Evolutionary conservation across 2,797 vertebrate species (phyloP).

Genomic region (Dipus sagitta): DNA sequence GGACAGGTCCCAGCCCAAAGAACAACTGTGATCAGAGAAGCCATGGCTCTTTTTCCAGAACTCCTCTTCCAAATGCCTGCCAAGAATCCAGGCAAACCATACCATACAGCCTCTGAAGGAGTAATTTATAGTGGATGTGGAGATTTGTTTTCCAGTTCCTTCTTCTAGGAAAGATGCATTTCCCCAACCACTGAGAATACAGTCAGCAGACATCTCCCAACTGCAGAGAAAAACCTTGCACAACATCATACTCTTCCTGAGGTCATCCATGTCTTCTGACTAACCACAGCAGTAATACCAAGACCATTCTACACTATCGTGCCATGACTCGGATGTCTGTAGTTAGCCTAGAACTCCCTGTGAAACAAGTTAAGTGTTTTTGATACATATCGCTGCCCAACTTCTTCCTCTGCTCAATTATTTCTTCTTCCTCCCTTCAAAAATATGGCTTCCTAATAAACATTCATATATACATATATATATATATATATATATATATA

Average conservation of each 20-base stretch:
- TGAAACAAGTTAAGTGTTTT: not conserved
- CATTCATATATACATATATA: too few species aligned
- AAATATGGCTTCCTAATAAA: too few species aligned
- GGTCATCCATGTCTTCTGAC: not conserved
- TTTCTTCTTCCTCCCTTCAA: not conserved
- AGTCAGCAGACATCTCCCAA: not conserved
- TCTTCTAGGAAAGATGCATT: not conserved
- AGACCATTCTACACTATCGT: not conserved
- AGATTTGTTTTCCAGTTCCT: not conserved
- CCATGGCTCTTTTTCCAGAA: not conserved
- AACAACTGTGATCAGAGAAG: not conserved
- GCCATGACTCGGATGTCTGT: not conserved
- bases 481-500: too few species aligned
- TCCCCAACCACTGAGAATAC: not conserved
- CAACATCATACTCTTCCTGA: not conserved
- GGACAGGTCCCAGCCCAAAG: not conserved
- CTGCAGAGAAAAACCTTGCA: not conserved
- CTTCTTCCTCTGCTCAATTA: too few species aligned
- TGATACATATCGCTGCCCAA: not conserved
- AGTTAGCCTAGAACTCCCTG: not conserved
- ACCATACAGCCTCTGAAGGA: not conserved
- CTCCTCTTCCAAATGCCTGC: not conserved
- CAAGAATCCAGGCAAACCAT: not conserved
- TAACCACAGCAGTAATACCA: not conserved
- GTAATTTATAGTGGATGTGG: not conserved